A percentile compares a stretch with the other conserved stretches of the same genome.
phyloP scores from a whole-genome alignment of 2,888 invertebrate species.

The Epistrophe eligans region DNA sequence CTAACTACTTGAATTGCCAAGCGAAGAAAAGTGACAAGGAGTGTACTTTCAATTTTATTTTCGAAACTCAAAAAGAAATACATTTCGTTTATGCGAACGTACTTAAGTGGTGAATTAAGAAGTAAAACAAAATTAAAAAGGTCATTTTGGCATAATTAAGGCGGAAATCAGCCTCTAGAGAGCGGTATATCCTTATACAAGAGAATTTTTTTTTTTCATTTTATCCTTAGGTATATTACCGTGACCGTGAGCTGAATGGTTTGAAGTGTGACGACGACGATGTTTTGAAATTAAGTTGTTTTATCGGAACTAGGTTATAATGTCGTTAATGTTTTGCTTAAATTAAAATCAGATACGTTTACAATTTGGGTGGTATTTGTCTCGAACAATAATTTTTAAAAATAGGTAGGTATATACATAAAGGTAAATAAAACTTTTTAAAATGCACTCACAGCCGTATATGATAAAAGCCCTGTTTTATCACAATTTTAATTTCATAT shows the following conservation, averaged over 20 bases:
- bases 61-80: conserved; percentile 31
- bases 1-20: conserved; percentile 8
- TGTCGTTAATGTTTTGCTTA: background rate
- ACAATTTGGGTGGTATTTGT: background rate
- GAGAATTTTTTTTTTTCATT: conserved; percentile 1
- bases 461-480: no score
- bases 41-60: conserved; percentile 52
- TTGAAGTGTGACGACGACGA: conserved; percentile 7
- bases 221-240: conserved; percentile 2
- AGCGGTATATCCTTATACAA: background rate
- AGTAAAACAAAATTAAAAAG: conserved; percentile 52
- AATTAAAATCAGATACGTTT: background rate
- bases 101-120: conserved; percentile 63
- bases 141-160: conserved; percentile 62
- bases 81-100: conserved; percentile 43
- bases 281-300: background rate
- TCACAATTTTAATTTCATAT: no score
- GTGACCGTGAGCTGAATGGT: conserved; percentile 20
- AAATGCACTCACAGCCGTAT: no score
- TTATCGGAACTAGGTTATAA: conserved; percentile 1
- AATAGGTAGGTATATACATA: background rate
- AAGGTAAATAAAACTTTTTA: no score
- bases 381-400: background rate
- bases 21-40: conserved; percentile 66
- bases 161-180: conserved; percentile 33